Conservation (phyloP, 2,113 vertebrate genomes). For the Pterocles orientalis region DNA sequence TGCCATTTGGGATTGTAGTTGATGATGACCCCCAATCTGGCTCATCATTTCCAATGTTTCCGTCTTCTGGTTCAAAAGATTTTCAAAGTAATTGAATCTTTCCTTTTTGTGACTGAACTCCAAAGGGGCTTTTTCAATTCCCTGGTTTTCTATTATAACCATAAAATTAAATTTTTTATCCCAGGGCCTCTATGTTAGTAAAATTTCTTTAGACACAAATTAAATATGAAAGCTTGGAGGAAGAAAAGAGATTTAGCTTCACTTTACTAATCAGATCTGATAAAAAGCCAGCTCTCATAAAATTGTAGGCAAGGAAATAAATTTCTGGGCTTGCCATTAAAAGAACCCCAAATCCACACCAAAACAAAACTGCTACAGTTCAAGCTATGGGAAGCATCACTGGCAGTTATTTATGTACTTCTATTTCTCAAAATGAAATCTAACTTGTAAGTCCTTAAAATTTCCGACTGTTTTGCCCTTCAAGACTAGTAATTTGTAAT, state of each 20-base stretch:
- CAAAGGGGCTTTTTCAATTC: conserved; percentile 58
- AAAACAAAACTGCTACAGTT: neutral
- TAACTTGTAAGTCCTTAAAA: neutral
- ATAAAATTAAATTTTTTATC: conserved; percentile 67
- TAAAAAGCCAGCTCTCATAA: neutral
- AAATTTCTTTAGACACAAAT: conserved; percentile 53
- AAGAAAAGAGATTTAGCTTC: conserved; percentile 17
- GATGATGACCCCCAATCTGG: conserved; percentile 51
- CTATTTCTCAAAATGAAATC: neutral
- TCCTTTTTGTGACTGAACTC: conserved; percentile 63
- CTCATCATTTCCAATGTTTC: conserved; percentile 60
- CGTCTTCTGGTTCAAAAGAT: conserved; percentile 34
- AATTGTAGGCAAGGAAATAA: neutral
- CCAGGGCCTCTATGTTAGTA: conserved; percentile 18
- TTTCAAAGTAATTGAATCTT: conserved; percentile 72
- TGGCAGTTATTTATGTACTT: neutral
- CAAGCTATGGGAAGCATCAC: neutral
- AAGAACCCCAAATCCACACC: neutral
- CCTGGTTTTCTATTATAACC: conserved; percentile 54
- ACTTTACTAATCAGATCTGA: conserved; percentile 28
- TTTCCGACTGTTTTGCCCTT: neutral
- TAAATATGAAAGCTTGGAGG: conserved; percentile 17
- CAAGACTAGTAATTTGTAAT: neutral
- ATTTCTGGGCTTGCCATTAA: neutral
- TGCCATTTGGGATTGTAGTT: conserved; percentile 53